Conservation (phyloP, 2,797 vertebrate species). For the Pseudocheirus occidentalis region DNA sequence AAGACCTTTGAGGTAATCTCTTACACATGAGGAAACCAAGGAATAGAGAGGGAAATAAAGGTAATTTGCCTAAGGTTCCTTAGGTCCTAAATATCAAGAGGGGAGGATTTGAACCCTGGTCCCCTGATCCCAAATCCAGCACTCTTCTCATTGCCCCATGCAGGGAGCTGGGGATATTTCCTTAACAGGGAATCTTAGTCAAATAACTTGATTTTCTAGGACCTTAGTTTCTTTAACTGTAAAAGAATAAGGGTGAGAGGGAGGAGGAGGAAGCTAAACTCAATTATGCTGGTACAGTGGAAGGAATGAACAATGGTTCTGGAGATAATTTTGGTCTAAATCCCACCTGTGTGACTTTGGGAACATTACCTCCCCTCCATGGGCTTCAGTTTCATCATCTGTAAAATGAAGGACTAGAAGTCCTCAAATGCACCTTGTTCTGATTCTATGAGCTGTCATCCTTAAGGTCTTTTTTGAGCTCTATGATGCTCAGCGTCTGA, state of each 20-base stretch:
- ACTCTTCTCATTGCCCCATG: not conserved
- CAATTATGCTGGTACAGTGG: not conserved
- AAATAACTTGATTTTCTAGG: not conserved
- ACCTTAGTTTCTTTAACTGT: not conserved
- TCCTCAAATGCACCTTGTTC: not conserved
- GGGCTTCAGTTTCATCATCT: not conserved
- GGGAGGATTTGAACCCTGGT: not conserved
- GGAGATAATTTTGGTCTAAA: not conserved
- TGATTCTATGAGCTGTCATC: not conserved
- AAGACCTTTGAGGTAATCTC: not conserved
- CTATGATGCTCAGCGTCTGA: not conserved
- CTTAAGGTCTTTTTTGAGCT: not conserved
- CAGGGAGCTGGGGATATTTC: not conserved
- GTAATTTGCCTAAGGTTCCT: not conserved
- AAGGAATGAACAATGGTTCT: not conserved
- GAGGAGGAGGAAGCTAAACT: not conserved
- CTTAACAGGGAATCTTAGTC: not conserved
- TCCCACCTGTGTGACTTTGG: not conserved
- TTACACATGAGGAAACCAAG: not conserved
- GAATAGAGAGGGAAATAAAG: conserved; percentile 1
- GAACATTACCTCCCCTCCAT: not conserved
- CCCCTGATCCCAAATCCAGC: not conserved
- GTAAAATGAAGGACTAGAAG: not conserved
- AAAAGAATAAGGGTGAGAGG: not conserved
- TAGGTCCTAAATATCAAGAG: not conserved